These are phyloP conservation scores for Crypturellus tataupa DNA, from an alignment of 2,797 vertebrate genomes.

Conservation along the genomic window DNA sequence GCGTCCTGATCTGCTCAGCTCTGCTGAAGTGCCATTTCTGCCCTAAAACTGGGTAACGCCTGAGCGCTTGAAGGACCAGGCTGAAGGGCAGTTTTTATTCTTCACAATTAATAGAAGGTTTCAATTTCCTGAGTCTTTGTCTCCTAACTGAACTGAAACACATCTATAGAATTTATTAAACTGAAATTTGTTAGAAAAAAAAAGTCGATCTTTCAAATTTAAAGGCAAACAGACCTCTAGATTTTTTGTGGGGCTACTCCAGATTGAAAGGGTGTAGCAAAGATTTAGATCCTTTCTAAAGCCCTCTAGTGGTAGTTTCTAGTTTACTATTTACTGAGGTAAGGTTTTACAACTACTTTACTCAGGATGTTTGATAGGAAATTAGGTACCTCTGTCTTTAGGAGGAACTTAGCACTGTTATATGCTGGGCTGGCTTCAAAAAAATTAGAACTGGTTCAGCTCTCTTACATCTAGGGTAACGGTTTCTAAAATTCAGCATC, in stretches of 20 bases:
- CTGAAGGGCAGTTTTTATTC: neutral
- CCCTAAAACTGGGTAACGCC: neutral
- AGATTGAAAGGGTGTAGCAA: neutral
- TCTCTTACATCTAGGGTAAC: neutral
- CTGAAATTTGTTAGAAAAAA: accelerated
- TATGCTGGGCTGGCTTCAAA: neutral
- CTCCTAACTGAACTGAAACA: neutral
- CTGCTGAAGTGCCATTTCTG: neutral
- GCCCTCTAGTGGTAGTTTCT: slow-evolving; percentile 46
- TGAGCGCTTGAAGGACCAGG: neutral
- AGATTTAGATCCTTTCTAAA: neutral
- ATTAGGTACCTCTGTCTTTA: neutral
- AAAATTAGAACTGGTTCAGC: neutral
- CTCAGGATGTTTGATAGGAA: neutral
- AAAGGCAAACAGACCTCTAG: neutral
- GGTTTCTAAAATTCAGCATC: neutral
- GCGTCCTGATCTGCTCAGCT: neutral
- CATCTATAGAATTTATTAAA: neutral
- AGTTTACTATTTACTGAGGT: neutral
- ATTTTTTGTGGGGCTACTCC: neutral
- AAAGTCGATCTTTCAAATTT: neutral
- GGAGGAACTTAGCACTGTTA: neutral
- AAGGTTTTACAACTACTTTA: neutral
- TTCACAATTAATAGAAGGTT: neutral
- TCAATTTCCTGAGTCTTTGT: neutral